A percentile compares a stretch with the other conserved stretches of the same genome.
Conservation (phyloP, 2,888 invertebrate genomes). For the Dynastes tityus region DNA sequence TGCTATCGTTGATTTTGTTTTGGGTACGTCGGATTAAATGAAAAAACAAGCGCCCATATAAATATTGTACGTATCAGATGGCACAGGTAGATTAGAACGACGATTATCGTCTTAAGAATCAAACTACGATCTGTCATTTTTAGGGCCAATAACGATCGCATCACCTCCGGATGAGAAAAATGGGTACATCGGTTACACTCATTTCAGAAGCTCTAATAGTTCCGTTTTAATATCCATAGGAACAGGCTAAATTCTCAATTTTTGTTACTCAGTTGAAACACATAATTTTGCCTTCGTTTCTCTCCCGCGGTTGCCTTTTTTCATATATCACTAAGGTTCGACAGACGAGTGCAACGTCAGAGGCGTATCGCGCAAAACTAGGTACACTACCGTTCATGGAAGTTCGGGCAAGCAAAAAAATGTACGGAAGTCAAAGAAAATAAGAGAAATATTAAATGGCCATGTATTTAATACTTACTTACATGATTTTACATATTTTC, state of each 20-base stretch:
- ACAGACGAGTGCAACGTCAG: too few relatives aligned
- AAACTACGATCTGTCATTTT: neutral
- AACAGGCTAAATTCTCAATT: slow-evolving; percentile 20
- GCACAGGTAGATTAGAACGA: neutral
- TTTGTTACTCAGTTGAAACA: neutral
- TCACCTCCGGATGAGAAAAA: slow-evolving; percentile 32
- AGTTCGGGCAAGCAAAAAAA: too few relatives aligned
- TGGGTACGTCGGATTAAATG: too few relatives aligned
- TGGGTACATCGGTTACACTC: neutral
- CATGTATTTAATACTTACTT: too few relatives aligned
- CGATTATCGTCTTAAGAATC: neutral
- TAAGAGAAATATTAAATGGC: too few relatives aligned
- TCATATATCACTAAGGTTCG: neutral
- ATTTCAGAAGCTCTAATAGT: slow-evolving; percentile 15
- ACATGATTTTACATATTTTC: too few relatives aligned
- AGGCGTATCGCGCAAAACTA: too few relatives aligned
- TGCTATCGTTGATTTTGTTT: too few relatives aligned
- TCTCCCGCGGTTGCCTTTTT: slow-evolving; percentile 53
- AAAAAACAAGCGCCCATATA: too few relatives aligned
- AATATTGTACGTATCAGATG: too few relatives aligned
- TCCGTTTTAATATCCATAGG: neutral
- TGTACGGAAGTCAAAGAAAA: too few relatives aligned
- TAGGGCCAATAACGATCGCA: neutral
- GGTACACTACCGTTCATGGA: too few relatives aligned
- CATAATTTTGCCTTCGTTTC: neutral